Evolutionary conservation across 2,113 vertebrate species (phyloP).

Genomic region (Nothobranchius furzeri): DNA sequence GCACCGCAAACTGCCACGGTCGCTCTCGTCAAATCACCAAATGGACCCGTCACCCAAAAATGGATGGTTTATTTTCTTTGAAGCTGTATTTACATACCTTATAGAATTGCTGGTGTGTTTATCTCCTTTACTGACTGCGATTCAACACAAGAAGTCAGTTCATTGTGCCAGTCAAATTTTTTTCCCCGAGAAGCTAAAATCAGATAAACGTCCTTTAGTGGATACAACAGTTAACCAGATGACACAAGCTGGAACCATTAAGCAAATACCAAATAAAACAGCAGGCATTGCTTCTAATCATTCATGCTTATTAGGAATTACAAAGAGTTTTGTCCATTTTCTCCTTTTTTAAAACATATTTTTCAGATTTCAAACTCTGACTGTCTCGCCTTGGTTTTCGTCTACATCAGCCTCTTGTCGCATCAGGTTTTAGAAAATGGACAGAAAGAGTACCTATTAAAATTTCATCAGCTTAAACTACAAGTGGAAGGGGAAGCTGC

Average conservation of each 20-base stretch:
- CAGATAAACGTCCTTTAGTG: neutral
- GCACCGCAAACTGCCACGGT: slow-evolving; percentile 63
- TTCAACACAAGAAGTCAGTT: neutral
- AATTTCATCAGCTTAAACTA: slow-evolving; percentile 65
- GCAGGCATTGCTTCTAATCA: no score
- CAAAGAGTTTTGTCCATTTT: slow-evolving; percentile 7
- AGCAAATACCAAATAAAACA: no score
- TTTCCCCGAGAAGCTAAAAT: neutral
- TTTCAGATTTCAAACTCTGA: slow-evolving; percentile 13
- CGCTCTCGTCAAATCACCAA: slow-evolving; percentile 82
- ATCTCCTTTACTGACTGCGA: slow-evolving; percentile 1
- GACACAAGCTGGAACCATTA: no score
- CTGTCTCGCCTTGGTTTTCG: slow-evolving; percentile 18
- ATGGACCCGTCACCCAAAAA: slow-evolving; percentile 57
- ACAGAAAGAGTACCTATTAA: slow-evolving; percentile 54
- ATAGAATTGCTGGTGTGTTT: slow-evolving; percentile 16
- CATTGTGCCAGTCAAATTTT: no score
- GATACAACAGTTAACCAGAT: neutral
- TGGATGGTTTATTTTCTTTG: slow-evolving; percentile 29
- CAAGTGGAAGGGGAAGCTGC: slow-evolving; percentile 35
- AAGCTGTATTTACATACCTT: slow-evolving; percentile 5
- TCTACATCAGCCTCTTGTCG: slow-evolving; percentile 11
- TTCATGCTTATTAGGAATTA: slow-evolving; percentile 3
- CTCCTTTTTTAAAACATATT: neutral
- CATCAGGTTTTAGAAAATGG: slow-evolving; percentile 59